phyloP scores from a whole-genome alignment of 2,888 invertebrate genomes.

The Thymelicus sylvestris region DNA sequence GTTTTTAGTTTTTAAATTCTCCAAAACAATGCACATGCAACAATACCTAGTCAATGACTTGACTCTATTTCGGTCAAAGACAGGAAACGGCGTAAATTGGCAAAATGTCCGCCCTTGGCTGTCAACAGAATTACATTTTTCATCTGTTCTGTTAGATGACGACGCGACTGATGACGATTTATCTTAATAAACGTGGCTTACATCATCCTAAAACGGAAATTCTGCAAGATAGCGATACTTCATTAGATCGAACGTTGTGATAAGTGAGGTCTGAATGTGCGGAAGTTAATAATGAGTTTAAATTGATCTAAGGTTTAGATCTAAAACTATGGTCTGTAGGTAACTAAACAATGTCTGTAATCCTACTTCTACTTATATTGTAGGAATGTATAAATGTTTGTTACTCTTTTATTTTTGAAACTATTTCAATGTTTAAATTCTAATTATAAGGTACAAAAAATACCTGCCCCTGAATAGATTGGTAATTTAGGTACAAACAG shows the following conservation, averaged over 20 bases:
- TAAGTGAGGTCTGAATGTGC: not conserved
- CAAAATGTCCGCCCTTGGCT: slow-evolving; percentile 30
- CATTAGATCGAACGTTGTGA: not conserved
- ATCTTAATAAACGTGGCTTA: slow-evolving; percentile 21
- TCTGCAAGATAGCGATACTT: not conserved
- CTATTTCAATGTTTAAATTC: too few relatives aligned
- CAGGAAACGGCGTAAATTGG: slow-evolving; percentile 33
- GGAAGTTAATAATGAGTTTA: too few relatives aligned
- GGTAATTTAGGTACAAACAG: too few relatives aligned
- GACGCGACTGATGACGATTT: slow-evolving; percentile 34
- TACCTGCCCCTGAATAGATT: too few relatives aligned
- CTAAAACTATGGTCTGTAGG: too few relatives aligned
- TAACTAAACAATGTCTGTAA: too few relatives aligned
- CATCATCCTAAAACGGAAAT: slow-evolving; percentile 7
- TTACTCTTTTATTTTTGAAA: too few relatives aligned
- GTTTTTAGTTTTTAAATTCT: not conserved
- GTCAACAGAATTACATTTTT: slow-evolving; percentile 32
- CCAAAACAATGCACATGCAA: not conserved
- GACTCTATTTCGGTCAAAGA: slow-evolving; percentile 22
- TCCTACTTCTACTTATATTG: too few relatives aligned
- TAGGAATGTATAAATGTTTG: too few relatives aligned
- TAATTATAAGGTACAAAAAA: too few relatives aligned
- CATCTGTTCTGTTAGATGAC: slow-evolving; percentile 21
- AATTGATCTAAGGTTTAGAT: too few relatives aligned
- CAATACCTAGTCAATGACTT: slow-evolving; percentile 17